These are phyloP conservation scores for Muricea muricata DNA, from an alignment of 92 coral and sea anemone species.

Conservation along the genomic window DNA sequence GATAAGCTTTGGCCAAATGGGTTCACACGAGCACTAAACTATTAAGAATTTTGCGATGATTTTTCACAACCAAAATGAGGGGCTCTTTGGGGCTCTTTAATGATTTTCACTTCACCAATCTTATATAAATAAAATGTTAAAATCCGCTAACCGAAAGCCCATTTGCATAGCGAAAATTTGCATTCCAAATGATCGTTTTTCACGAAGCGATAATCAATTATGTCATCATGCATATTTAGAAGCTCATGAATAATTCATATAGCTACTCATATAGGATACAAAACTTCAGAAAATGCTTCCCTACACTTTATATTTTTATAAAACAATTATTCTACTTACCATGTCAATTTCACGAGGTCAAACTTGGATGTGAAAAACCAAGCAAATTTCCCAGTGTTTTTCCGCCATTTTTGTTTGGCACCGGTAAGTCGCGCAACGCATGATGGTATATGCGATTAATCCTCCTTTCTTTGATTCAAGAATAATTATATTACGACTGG, in stretches of 20 bases:
- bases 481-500: too few species aligned
- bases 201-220: background rate
- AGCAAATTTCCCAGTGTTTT: background rate
- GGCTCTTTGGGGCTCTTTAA: slow-evolving; percentile 10
- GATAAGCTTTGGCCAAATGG: background rate
- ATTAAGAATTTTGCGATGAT: background rate
- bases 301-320: background rate
- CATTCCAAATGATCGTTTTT: background rate
- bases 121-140: background rate
- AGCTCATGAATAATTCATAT: background rate
- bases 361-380: background rate
- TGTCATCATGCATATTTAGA: background rate
- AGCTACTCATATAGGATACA: background rate
- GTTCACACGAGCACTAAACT: background rate
- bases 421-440: background rate
- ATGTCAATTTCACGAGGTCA: background rate
- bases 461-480: too few species aligned
- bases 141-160: background rate
- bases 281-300: background rate
- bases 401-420: background rate
- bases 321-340: background rate
- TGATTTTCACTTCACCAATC: background rate
- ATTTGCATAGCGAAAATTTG: background rate
- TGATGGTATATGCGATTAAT: background rate
- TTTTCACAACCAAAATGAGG: background rate